Percentiles rank a stretch among this genome's conserved stretches.
phyloP scores from a whole-genome alignment of 2,888 invertebrate species.

The Epinotia demarniana region DNA sequence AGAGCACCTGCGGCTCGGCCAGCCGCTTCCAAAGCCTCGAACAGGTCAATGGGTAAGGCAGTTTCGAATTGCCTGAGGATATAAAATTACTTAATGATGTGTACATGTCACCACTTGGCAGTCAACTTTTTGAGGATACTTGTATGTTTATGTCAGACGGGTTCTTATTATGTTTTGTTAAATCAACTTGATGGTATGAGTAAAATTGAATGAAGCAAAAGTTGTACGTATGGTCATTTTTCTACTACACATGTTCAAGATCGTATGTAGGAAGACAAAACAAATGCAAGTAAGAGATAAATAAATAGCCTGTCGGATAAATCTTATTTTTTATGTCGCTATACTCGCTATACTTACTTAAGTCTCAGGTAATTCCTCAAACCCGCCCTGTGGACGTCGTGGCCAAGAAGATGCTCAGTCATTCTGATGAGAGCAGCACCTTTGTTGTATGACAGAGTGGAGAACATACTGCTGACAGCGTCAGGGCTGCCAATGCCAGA shows the following conservation, averaged over 20 bases:
- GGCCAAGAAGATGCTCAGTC: conserved; percentile 86
- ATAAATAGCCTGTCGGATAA: background rate
- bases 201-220: too few relatives aligned
- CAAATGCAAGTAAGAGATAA: background rate
- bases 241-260: too few relatives aligned
- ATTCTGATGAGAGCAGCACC: conserved; percentile 88
- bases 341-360: conserved; percentile 68
- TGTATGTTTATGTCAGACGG: too few relatives aligned
- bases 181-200: too few relatives aligned
- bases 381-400: conserved; percentile 78
- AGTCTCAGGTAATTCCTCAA: conserved; percentile 81
- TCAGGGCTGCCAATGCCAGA: conserved; percentile 81
- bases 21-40: conserved; percentile 73
- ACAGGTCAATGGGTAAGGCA: conserved; percentile 80
- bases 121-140: too few relatives aligned
- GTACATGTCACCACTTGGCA: too few relatives aligned
- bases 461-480: conserved; percentile 86
- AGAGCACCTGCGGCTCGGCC: conserved; percentile 58
- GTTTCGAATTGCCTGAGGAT: conserved; percentile 66
- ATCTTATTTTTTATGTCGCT: background rate
- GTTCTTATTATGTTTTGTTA: too few relatives aligned
- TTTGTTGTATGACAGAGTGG: conserved; percentile 88
- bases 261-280: background rate
- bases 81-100: background rate
- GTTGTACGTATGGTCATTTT: too few relatives aligned